A percentile compares a stretch with the other conserved stretches of the same genome.
phyloP scores from a whole-genome alignment of 2,888 invertebrate species.

The Pseudanteris insignis region DNA sequence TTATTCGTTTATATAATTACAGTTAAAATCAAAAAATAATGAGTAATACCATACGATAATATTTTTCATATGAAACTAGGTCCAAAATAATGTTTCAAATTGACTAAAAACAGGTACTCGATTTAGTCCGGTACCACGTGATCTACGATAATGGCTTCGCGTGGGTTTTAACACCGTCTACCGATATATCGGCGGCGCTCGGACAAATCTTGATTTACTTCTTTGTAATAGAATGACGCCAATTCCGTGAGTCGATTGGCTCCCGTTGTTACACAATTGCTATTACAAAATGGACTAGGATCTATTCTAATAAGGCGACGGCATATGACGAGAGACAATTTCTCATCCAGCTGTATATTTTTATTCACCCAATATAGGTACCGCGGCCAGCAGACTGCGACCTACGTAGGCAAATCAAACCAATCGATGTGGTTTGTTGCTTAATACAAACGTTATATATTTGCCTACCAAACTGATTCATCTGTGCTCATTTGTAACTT shows the following conservation, averaged over 20 bases:
- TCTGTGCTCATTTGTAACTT: too few relatives aligned
- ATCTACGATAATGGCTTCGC: slow-evolving; percentile 35
- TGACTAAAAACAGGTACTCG: slow-evolving; percentile 22
- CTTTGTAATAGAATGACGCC: slow-evolving; percentile 17
- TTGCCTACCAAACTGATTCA: too few relatives aligned
- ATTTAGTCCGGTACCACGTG: slow-evolving; percentile 18
- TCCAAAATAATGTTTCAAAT: neutral
- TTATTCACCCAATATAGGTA: slow-evolving; percentile 11
- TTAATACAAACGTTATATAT: too few relatives aligned
- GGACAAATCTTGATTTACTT: slow-evolving; percentile 40
- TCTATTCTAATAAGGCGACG: slow-evolving; percentile 41
- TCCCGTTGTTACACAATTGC: slow-evolving; percentile 44
- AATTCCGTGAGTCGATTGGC: slow-evolving; percentile 19
- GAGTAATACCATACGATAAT: too few relatives aligned
- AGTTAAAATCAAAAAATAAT: too few relatives aligned
- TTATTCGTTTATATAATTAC: too few relatives aligned
- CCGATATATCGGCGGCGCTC: slow-evolving; percentile 15
- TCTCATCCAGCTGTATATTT: slow-evolving; percentile 21
- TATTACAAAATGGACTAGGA: slow-evolving; percentile 42
- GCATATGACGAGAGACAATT: slow-evolving; percentile 32
- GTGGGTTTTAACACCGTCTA: slow-evolving; percentile 31
- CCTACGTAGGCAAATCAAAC: slow-evolving; percentile 8
- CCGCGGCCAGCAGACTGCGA: slow-evolving; percentile 1
- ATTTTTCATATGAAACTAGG: too few relatives aligned
- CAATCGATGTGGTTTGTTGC: too few relatives aligned